Evolutionary conservation across 2,113 vertebrate genomes (phyloP).

Genomic region (Laticauda colubrina): DNA sequence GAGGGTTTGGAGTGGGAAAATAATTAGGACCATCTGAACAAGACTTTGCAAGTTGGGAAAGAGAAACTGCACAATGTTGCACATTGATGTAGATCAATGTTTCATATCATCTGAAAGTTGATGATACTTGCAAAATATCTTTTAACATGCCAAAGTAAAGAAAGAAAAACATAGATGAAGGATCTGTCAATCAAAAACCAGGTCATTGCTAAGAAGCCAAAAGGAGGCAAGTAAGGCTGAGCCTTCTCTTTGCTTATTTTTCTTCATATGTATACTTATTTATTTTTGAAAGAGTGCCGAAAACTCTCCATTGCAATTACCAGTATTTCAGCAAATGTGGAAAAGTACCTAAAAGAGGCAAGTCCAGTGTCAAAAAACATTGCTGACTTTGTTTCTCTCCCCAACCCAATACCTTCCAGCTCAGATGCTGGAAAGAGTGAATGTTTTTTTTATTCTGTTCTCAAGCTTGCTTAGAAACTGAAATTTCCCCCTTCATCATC

Average conservation of each 20-base stretch:
- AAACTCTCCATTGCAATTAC: conserved; percentile 40
- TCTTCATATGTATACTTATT: conserved; percentile 34
- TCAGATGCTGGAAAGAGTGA: conserved; percentile 68
- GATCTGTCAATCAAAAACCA: background rate
- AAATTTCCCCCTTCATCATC: conserved; percentile 25
- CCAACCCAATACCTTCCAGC: conserved; percentile 58
- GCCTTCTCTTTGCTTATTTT: conserved; percentile 47
- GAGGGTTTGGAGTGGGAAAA: background rate
- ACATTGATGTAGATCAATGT: background rate
- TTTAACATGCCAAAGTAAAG: fast-evolving
- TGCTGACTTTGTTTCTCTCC: conserved; percentile 68
- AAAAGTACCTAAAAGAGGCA: conserved; percentile 72
- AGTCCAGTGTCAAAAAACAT: conserved; percentile 65
- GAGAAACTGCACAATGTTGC: background rate
- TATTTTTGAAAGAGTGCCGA: conserved; percentile 49
- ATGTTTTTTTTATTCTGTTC: conserved; percentile 65
- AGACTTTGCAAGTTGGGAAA: background rate
- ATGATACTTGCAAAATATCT: background rate
- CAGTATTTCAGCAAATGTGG: conserved; percentile 57
- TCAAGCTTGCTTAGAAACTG: conserved; percentile 52
- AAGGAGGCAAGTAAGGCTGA: conserved; percentile 23
- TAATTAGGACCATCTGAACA: background rate
- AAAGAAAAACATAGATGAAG: conserved; percentile 15
- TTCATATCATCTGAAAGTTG: background rate
- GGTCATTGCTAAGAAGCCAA: background rate